Percentiles rank a stretch among this genome's conserved stretches.
These are phyloP conservation scores for Amphiduros pacificus DNA, from an alignment of 2,888 invertebrate genomes.

Conservation along the genomic window DNA sequence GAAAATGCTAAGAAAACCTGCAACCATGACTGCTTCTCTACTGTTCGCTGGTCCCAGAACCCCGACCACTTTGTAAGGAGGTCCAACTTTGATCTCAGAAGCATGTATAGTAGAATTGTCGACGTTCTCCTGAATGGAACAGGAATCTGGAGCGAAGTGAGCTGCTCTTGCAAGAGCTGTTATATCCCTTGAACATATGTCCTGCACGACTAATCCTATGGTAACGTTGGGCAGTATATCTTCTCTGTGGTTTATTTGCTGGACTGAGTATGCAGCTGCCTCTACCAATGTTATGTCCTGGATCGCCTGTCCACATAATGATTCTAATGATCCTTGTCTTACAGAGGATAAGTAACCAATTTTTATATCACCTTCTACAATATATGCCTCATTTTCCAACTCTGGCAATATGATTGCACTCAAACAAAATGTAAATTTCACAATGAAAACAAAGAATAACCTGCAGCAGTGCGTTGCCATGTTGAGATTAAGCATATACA, in stretches of 20 bases:
- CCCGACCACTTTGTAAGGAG: constrained; percentile 16
- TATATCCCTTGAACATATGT: background rate
- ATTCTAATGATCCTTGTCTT: too few relatives aligned
- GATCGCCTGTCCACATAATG: too few relatives aligned
- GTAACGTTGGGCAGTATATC: constrained; percentile 1
- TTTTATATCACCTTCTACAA: too few relatives aligned
- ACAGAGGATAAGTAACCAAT: too few relatives aligned
- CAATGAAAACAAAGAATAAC: too few relatives aligned
- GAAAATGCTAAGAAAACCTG: constrained; percentile 55
- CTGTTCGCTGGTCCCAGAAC: constrained; percentile 21
- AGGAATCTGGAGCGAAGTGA: background rate
- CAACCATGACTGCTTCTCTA: constrained; percentile 14
- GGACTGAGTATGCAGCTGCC: background rate
- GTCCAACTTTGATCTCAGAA: background rate
- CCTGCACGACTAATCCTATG: background rate
- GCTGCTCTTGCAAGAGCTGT: background rate
- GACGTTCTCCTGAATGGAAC: background rate
- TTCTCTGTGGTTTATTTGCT: background rate
- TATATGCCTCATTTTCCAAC: too few relatives aligned
- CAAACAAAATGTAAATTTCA: too few relatives aligned
- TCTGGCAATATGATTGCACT: too few relatives aligned
- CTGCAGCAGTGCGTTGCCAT: too few relatives aligned
- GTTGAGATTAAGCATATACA: too few relatives aligned
- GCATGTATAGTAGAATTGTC: too few relatives aligned
- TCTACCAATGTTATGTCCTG: too few relatives aligned